Conservation (phyloP, 2,113 vertebrate species). For the Brachionichthys hirsutus region DNA sequence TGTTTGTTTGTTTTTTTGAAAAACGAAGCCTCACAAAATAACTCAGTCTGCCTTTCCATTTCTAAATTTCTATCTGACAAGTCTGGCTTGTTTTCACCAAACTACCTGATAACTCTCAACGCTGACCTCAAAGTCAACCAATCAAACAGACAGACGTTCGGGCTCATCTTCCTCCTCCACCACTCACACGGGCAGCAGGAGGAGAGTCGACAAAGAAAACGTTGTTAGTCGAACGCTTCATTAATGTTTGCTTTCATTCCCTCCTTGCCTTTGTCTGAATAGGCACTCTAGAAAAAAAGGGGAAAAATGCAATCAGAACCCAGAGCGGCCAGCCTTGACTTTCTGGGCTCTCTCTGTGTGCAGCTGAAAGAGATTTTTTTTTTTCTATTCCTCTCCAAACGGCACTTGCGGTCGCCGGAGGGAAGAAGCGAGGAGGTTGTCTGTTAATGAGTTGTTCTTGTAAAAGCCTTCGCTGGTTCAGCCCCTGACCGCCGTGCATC, state of each 20-base stretch:
- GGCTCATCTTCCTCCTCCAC: constrained; percentile 85
- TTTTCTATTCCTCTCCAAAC: constrained; percentile 58
- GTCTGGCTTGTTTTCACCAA: constrained; percentile 43
- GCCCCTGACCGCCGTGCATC: constrained; percentile 47
- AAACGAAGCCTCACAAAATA: neutral
- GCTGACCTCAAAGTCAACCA: constrained; percentile 61
- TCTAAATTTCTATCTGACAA: constrained; percentile 8
- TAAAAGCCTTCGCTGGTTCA: constrained; percentile 57
- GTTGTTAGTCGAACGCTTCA: constrained; percentile 61
- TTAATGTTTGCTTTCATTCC: constrained; percentile 68
- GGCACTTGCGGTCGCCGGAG: constrained; percentile 56
- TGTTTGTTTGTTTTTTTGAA: too few relatives aligned
- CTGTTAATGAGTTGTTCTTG: constrained; percentile 72
- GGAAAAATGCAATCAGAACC: constrained; percentile 68
- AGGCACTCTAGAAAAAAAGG: constrained; percentile 58
- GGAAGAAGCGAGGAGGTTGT: constrained; percentile 53
- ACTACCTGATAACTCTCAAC: constrained; percentile 42
- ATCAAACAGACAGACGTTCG: constrained; percentile 65
- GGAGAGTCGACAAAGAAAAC: constrained; percentile 34
- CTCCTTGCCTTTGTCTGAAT: constrained; percentile 61
- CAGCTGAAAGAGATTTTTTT: constrained; percentile 66
- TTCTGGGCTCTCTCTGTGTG: constrained; percentile 50
- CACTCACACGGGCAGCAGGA: constrained; percentile 82
- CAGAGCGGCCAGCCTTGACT: constrained; percentile 71
- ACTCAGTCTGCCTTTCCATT: constrained; percentile 8